Evolutionary conservation across 2,888 invertebrate genomes (phyloP).

Genomic region (Dilophus febrilis): DNA sequence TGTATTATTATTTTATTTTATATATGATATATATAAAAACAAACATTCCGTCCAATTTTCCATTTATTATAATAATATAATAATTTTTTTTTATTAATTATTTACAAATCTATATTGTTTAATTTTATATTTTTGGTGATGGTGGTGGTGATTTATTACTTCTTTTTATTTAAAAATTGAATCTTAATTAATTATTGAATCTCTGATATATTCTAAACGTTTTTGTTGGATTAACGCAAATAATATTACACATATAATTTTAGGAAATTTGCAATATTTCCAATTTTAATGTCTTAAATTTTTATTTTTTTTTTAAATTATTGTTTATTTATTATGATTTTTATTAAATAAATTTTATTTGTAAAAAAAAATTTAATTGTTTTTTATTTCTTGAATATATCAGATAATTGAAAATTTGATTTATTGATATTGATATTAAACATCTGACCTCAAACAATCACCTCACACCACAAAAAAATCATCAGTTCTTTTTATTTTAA

Average conservation of each 20-base stretch:
- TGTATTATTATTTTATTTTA: slow-evolving; percentile 1
- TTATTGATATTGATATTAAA: not conserved
- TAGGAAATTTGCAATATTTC: no score
- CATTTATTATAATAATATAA: slow-evolving; percentile 1
- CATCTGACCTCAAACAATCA: no score
- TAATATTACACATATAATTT: no score
- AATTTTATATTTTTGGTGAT: slow-evolving; percentile 8
- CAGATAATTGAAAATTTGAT: not conserved
- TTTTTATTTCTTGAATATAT: slow-evolving; percentile 1
- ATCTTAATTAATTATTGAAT: no score
- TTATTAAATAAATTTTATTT: not conserved
- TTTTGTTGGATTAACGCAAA: no score
- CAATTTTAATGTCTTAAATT: no score
- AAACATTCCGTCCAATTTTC: not conserved
- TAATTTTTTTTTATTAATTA: not conserved
- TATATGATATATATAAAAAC: slow-evolving; percentile 9
- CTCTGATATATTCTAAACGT: slow-evolving; percentile 11
- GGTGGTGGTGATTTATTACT: slow-evolving; percentile 10
- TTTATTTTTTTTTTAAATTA: slow-evolving; percentile 1
- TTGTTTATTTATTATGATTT: not conserved
- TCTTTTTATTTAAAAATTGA: no score
- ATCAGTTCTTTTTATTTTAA: no score
- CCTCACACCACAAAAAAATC: no score
- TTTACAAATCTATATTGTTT: slow-evolving; percentile 1
- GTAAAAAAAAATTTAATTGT: not conserved